phyloP scores from a whole-genome alignment of 2,797 vertebrate species.

The Ammospiza maritima region DNA sequence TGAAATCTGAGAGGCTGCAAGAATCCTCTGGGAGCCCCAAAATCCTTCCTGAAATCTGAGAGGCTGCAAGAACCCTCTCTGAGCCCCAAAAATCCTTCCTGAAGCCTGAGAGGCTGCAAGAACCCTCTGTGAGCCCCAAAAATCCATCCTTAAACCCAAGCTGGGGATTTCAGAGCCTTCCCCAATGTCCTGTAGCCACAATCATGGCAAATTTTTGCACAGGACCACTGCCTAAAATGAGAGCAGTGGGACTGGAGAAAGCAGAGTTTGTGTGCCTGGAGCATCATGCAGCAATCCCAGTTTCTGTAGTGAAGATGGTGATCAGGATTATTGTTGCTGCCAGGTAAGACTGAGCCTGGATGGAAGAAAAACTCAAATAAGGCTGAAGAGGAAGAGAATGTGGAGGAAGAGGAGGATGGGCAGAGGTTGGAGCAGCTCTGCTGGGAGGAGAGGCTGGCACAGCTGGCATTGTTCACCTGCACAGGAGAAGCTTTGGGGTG shows the following conservation, averaged over 20 bases:
- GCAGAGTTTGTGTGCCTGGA: neutral
- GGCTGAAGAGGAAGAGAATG: neutral
- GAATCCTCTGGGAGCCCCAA: too few relatives aligned
- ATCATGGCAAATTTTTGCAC: neutral
- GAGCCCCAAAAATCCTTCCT: neutral
- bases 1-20: too few relatives aligned
- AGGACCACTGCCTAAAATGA: neutral
- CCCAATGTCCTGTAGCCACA: fast-evolving
- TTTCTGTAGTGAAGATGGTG: neutral
- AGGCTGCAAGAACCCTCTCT: too few relatives aligned
- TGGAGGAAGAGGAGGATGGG: too few relatives aligned
- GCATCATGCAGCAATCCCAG: neutral
- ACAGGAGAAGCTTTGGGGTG: too few relatives aligned
- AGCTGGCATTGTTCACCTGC: too few relatives aligned
- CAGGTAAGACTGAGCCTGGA: neutral
- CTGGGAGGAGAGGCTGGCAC: too few relatives aligned
- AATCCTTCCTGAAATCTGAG: too few relatives aligned
- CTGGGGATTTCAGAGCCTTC: neutral
- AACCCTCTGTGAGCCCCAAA: neutral
- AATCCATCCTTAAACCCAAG: neutral
- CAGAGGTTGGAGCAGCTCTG: too few relatives aligned
- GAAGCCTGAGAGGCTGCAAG: neutral
- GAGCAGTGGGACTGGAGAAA: neutral
- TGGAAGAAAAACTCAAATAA: neutral
- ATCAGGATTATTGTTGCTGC: neutral